phyloP scores from a whole-genome alignment of 1,140 invertebrate species.

The Nasonia vitripennis region DNA sequence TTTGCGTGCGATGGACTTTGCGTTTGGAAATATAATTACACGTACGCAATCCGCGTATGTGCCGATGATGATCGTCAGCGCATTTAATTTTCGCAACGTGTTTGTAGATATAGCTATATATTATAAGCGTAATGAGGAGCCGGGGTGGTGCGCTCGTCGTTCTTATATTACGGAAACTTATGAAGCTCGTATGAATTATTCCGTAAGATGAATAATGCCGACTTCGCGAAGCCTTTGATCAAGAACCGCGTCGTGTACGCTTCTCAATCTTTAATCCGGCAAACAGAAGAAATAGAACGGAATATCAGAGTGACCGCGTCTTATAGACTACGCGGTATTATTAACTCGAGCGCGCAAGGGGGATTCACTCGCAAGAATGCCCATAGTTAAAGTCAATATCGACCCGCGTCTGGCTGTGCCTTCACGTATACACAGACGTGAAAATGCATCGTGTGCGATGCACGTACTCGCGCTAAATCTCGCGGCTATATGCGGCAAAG shows the following conservation, averaged over 20 bases:
- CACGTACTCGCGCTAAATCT: too few relatives aligned
- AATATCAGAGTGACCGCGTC: neutral
- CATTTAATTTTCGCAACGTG: neutral
- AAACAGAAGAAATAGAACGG: neutral
- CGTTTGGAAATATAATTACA: conserved; percentile 34
- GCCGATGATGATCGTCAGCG: neutral
- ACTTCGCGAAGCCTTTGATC: neutral
- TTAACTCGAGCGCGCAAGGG: neutral
- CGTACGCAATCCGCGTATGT: neutral
- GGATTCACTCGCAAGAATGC: neutral
- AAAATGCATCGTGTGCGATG: too few relatives aligned
- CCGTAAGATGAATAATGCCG: neutral
- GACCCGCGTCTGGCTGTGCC: too few relatives aligned
- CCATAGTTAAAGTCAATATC: neutral
- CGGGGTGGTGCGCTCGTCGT: too few relatives aligned
- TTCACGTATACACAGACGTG: too few relatives aligned
- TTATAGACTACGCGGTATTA: neutral
- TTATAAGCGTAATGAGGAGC: too few relatives aligned
- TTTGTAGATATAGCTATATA: too few relatives aligned
- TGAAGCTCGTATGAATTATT: neutral
- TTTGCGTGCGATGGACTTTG: neutral
- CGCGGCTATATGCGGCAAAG: too few relatives aligned
- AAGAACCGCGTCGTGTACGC: neutral
- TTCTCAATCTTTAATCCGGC: neutral
- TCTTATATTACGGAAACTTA: neutral